Evolutionary conservation across 2,888 invertebrate genomes (phyloP), one percentile per base, ranked within the genome.

Genomic region (Dolomedes plantarius): DNA sequence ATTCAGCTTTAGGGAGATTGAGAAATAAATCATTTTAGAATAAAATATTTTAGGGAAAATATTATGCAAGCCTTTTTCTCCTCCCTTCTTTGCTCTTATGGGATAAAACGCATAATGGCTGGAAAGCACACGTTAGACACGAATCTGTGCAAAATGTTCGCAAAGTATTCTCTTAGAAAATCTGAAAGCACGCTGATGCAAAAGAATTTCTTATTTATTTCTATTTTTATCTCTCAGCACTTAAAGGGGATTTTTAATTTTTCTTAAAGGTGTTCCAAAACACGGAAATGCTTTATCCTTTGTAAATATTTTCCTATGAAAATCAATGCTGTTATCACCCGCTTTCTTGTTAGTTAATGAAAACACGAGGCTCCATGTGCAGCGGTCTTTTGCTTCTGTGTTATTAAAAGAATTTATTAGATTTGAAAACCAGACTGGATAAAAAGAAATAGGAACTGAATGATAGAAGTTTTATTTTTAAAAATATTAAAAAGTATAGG

Each of bases 11-110:
- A 13, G 39, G 56, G 73, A 78, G 67, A 81, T 81, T 74, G 74
- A 74, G 62, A 56, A 74, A 74, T 81, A 81, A 81, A 74, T 81
- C 74, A 74, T 41, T 39, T 62, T 50, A 31, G 16, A 39, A 75
- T 41, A 62, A 56, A 36, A 74, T 29, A 65, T 29, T 29, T 23
- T 9, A 9, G 7, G 6, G 31, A 65, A 65, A 65, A 65, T n/a
- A 29, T 29, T 65, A 13, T 65, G 0, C 29, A 31, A 13, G 16
- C 29, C 13, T 56, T 56, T 31, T 62, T 28, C 11, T n/a, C 31
- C 31, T 31, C n/a, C 29, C 29, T 31, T 65, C 29, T 31, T 16
- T 29, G 31, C 23, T 11, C 31, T 29, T 31, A 65, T 29, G n/a
- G 65, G 65, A 31, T 31, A 29, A 65, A 29, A 65, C n/a, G 31